phyloP scores from a whole-genome alignment of 2,113 vertebrate species.

The Calyptommatus sinebrachiatus region DNA sequence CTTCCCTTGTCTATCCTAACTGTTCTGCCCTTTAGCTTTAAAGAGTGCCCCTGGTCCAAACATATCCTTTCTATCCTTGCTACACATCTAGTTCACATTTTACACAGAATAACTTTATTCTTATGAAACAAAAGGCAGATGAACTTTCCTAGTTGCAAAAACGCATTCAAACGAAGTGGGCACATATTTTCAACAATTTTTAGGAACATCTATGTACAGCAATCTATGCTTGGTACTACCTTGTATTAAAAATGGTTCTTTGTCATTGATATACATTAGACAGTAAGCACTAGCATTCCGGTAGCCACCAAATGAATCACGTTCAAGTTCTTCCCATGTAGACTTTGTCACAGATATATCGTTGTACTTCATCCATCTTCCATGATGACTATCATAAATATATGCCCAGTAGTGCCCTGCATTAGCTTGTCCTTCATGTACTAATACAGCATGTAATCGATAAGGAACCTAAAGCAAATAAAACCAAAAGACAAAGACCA shows the following conservation, averaged over 20 bases:
- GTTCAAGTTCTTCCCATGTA: slow-evolving; percentile 95
- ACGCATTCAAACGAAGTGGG: neutral
- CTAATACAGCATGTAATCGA: slow-evolving; percentile 92
- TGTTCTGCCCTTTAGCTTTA: too few relatives aligned
- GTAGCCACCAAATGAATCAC: slow-evolving; percentile 97
- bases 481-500: neutral
- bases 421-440: slow-evolving; percentile 97
- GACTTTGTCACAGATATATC: slow-evolving; percentile 97
- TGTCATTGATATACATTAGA: slow-evolving; percentile 98
- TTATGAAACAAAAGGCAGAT: neutral
- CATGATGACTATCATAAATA: slow-evolving; percentile 90
- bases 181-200: neutral
- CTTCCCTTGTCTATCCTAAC: too few relatives aligned
- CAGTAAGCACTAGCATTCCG: slow-evolving; percentile 97
- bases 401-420: slow-evolving; percentile 99
- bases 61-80: neutral
- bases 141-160: neutral
- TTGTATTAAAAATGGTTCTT: slow-evolving; percentile 93
- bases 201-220: too few relatives aligned
- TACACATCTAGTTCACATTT: neutral
- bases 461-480: slow-evolving; percentile 85
- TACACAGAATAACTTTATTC: neutral
- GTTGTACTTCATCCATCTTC: slow-evolving; percentile 98
- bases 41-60: too few relatives aligned
- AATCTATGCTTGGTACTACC: slow-evolving; percentile 70